Evolutionary conservation across 2,797 vertebrate species (phyloP).

Genomic region (Melanotaenia nigrans): DNA sequence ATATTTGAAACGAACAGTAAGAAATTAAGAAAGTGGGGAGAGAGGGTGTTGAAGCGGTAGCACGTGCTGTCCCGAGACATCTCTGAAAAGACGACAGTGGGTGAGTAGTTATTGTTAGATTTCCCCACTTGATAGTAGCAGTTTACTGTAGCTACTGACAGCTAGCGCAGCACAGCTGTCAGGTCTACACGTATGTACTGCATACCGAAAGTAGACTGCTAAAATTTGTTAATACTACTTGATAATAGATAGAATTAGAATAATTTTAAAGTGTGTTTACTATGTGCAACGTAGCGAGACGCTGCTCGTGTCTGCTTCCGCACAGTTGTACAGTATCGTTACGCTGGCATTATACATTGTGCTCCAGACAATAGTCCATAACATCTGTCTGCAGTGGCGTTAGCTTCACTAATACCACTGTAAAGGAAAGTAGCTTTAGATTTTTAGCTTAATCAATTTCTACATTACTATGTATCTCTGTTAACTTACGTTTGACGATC

Average conservation of each 20-base stretch:
- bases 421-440: not conserved
- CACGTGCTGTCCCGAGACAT: not conserved
- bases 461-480: not conserved
- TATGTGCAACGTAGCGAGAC: not conserved
- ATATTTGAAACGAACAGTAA: not conserved
- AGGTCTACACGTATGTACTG: not conserved
- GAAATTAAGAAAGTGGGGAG: constrained; percentile 27
- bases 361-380: constrained; percentile 53
- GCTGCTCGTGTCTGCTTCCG: not conserved
- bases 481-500: not conserved
- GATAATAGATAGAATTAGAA: not conserved
- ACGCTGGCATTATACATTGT: not conserved
- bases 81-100: constrained; percentile 2
- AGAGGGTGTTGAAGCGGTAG: not conserved
- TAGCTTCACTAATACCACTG: not conserved
- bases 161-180: constrained; percentile 52
- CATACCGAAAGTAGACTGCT: not conserved
- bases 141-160: constrained; percentile 15
- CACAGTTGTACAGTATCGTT: not conserved
- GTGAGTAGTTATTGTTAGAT: constrained; percentile 46
- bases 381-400: constrained; percentile 42
- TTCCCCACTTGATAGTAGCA: not conserved
- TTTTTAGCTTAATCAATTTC: not conserved
- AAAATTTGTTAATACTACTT: not conserved
- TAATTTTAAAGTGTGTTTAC: fast-evolving